Evolutionary conservation across 2,888 invertebrate genomes (phyloP).

Genomic region (Augiades crinisus): DNA sequence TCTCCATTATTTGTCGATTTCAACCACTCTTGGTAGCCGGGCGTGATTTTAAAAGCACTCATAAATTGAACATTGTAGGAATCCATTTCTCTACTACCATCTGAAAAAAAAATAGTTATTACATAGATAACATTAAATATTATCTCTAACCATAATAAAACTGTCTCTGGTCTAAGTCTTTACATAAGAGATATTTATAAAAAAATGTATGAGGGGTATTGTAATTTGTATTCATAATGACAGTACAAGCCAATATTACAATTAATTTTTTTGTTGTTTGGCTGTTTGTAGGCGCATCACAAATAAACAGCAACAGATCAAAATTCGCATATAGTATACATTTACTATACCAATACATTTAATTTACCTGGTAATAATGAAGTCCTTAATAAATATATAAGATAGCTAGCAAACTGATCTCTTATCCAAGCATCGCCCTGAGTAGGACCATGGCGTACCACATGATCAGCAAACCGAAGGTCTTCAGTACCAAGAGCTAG

Average conservation of each 20-base stretch:
- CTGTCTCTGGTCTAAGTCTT: too few species aligned
- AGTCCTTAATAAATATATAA: conserved; percentile 90
- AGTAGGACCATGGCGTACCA: conserved; percentile 86
- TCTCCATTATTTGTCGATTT: conserved; percentile 81
- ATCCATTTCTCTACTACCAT: conserved; percentile 90
- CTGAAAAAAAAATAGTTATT: too few species aligned
- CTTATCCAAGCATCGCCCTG: conserved; percentile 99
- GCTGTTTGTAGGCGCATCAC: too few species aligned
- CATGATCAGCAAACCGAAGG: conserved; percentile 95
- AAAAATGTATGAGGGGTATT: too few species aligned
- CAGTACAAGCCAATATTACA: too few species aligned
- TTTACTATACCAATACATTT: not conserved
- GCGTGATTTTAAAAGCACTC: conserved; percentile 91
- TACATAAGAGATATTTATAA: too few species aligned
- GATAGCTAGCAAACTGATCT: conserved; percentile 94
- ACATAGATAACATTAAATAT: too few species aligned
- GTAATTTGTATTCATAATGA: too few species aligned
- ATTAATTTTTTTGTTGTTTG: too few species aligned
- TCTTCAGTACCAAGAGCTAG: conserved; percentile 97
- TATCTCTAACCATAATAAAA: too few species aligned
- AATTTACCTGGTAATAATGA: conserved; percentile 85
- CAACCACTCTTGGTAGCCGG: conserved; percentile 94
- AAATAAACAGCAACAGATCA: too few species aligned
- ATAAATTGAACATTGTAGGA: conserved; percentile 94
- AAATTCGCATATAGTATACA: too few species aligned